Evolutionary conservation across 2,888 invertebrate genomes (phyloP).

Genomic region (Zelleria hepariella): DNA sequence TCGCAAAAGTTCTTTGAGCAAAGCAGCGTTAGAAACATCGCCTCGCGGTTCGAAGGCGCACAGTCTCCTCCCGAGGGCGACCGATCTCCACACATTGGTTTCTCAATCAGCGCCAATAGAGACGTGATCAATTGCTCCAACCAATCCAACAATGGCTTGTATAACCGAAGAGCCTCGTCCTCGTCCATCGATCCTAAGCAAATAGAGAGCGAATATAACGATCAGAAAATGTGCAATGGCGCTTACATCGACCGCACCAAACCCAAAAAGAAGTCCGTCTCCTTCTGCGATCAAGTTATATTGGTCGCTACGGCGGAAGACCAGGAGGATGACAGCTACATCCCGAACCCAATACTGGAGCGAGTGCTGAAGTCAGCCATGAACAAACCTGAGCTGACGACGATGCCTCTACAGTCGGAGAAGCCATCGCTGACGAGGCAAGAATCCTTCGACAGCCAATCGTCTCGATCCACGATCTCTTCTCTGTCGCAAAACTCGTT

Average conservation of each 20-base stretch:
- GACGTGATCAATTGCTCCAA: slow-evolving; percentile 59
- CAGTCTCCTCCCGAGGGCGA: slow-evolving; percentile 44
- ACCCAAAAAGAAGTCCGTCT: slow-evolving; percentile 92
- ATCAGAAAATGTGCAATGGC: slow-evolving; percentile 42
- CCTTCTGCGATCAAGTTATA: slow-evolving; percentile 95
- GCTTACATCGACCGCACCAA: slow-evolving; percentile 67
- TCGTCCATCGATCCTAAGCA: slow-evolving; percentile 59
- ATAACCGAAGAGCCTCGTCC: slow-evolving; percentile 50
- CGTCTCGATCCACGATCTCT: slow-evolving; percentile 64
- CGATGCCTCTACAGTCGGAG: slow-evolving; percentile 61
- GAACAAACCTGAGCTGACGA: slow-evolving; percentile 77
- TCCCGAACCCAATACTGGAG: slow-evolving; percentile 92
- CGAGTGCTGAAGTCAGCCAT: slow-evolving; percentile 87
- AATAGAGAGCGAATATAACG: slow-evolving; percentile 49
- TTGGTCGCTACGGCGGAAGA: slow-evolving; percentile 94
- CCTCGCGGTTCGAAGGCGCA: slow-evolving; percentile 81
- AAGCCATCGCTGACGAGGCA: slow-evolving; percentile 61
- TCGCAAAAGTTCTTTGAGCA: slow-evolving; percentile 25
- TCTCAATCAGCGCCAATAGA: slow-evolving; percentile 54
- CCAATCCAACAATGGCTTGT: slow-evolving; percentile 45
- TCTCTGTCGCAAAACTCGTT: slow-evolving; percentile 59
- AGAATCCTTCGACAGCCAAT: slow-evolving; percentile 67
- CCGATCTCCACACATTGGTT: slow-evolving; percentile 47
- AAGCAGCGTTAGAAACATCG: slow-evolving; percentile 81
- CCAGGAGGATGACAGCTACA: slow-evolving; percentile 90